A percentile compares a stretch with the other conserved stretches of the same genome.
phyloP scores from a whole-genome alignment of 2,888 invertebrate genomes.

The Leucoma salicis region DNA sequence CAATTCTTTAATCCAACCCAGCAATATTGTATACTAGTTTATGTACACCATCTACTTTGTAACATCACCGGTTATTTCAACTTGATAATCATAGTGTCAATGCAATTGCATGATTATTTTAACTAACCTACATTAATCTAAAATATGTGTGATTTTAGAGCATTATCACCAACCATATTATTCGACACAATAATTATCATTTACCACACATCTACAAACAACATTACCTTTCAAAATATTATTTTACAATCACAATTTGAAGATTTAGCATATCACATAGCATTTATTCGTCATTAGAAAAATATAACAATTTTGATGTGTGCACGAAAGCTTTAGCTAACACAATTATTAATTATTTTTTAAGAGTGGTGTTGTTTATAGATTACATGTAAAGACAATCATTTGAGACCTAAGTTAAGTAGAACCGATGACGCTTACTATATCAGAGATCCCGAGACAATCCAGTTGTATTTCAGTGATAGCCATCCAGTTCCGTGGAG shows the following conservation, averaged over 20 bases:
- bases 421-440: slow-evolving; percentile 7
- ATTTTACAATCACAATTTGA: neutral
- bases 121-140: slow-evolving; percentile 2
- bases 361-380: neutral
- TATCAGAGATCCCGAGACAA: slow-evolving; percentile 1
- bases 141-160: slow-evolving; percentile 1
- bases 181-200: neutral
- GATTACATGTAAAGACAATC: neutral
- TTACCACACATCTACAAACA: neutral
- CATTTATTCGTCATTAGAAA: neutral
- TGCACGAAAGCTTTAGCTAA: neutral
- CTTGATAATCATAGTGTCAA: slow-evolving; percentile 1
- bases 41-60: neutral
- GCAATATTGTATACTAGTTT: slow-evolving; percentile 27
- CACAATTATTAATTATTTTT: too few relatives aligned
- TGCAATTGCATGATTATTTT: neutral
- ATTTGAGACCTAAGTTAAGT: neutral
- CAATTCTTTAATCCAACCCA: slow-evolving; percentile 32
- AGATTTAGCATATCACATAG: too few relatives aligned
- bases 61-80: neutral
- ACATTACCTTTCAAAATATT: neutral
- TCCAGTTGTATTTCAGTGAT: slow-evolving; percentile 48
- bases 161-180: neutral
- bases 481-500: slow-evolving; percentile 61
- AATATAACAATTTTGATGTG: neutral